A percentile compares a stretch with the other conserved stretches of the same genome.
Conservation (phyloP, 1,140 invertebrate species). For the Linepithema humile region DNA sequence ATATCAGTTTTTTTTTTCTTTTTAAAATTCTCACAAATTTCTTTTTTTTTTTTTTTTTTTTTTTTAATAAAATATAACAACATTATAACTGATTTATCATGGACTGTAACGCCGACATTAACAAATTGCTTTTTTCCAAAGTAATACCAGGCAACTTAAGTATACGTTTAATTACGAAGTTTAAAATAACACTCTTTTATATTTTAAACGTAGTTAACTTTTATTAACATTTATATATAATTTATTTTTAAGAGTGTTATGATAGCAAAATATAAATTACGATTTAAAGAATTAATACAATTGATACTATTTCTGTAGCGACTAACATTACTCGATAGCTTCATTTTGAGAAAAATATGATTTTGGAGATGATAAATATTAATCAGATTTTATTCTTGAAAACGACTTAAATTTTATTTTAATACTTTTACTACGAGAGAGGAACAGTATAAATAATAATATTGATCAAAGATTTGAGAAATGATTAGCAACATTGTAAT, state of each 20-base stretch:
- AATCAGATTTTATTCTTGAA: neutral
- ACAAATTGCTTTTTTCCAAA: conserved; percentile 15
- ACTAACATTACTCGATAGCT: neutral
- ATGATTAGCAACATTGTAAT: neutral
- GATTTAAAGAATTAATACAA: conserved; percentile 12
- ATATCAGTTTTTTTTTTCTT: neutral
- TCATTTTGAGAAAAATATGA: neutral
- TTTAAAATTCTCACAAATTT: neutral
- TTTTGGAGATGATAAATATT: neutral
- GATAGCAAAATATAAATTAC: neutral
- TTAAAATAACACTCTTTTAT: neutral
- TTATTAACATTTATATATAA: conserved; percentile 14
- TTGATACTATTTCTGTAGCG: neutral
- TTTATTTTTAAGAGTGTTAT: neutral
- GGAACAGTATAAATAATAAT: neutral
- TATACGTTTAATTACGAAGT: conserved; percentile 13
- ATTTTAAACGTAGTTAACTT: conserved; percentile 4
- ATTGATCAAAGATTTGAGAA: neutral
- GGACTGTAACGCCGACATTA: neutral
- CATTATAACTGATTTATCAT: neutral
- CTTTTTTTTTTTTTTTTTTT: neutral
- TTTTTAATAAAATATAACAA: neutral
- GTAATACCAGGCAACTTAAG: neutral
- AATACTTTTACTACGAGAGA: neutral
- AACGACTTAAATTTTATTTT: neutral